Evolutionary conservation across 2,888 invertebrate genomes (phyloP).

Genomic region (Athrips mouffetella): DNA sequence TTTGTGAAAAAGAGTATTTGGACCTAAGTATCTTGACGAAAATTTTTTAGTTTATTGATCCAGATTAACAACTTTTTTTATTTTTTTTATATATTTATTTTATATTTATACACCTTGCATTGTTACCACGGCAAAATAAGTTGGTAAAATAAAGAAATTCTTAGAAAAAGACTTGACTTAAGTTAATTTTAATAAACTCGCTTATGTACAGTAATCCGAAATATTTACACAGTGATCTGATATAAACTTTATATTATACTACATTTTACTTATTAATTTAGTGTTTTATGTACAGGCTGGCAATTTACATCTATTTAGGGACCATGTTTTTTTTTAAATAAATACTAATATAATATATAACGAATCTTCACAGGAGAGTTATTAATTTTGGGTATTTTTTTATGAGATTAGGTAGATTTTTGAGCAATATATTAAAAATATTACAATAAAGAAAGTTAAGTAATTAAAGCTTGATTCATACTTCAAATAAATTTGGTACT

Average conservation of each 20-base stretch:
- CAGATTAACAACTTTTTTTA: no score
- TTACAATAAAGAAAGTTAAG: no score
- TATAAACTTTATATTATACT: conserved; percentile 57
- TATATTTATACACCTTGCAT: no score
- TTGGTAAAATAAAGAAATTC: neutral
- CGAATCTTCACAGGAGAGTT: neutral
- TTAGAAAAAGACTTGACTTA: neutral
- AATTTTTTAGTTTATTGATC: no score
- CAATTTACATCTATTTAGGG: conserved; percentile 36
- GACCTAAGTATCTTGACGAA: no score
- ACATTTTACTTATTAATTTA: conserved; percentile 50
- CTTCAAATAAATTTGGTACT: no score
- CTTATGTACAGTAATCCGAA: conserved; percentile 64
- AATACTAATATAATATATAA: neutral
- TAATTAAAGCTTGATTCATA: no score
- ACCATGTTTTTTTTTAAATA: neutral
- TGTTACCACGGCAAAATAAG: no score
- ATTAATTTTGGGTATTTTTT: neutral
- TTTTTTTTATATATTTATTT: no score
- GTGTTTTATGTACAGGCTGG: conserved; percentile 49
- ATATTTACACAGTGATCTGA: conserved; percentile 66
- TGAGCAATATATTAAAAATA: no score
- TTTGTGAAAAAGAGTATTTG: no score
- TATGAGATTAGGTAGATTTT: no score
- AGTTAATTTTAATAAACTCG: conserved; percentile 29